Percentiles rank a stretch among this genome's conserved stretches.
Evolutionary conservation across 2,113 vertebrate species (phyloP).

Genomic region (Paramisgurnus dabryanus): DNA sequence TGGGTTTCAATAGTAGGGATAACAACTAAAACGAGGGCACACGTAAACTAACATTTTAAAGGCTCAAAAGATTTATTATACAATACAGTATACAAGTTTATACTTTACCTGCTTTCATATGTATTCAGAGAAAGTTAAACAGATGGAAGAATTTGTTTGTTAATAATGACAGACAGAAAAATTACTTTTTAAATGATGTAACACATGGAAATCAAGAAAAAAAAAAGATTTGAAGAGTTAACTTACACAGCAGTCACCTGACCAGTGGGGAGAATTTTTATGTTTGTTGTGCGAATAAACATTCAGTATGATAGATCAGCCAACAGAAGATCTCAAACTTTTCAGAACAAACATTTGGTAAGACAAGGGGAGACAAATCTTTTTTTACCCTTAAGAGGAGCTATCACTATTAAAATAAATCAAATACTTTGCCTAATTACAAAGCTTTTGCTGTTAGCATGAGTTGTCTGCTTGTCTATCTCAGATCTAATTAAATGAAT

Average conservation of each 20-base stretch:
- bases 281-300: constrained; percentile 59
- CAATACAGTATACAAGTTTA: not conserved
- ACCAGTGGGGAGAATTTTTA: not conserved
- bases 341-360: constrained; percentile 51
- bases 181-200: constrained; percentile 56
- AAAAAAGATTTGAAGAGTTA: constrained; percentile 27
- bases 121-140: constrained; percentile 50
- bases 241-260: constrained; percentile 19
- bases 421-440: constrained; percentile 55
- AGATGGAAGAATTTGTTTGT: constrained; percentile 62
- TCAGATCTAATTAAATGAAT: constrained; percentile 25
- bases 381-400: not conserved
- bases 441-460: not conserved
- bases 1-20: not conserved
- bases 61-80: too few relatives aligned
- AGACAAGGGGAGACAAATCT: constrained; percentile 27
- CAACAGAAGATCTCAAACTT: constrained; percentile 49
- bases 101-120: constrained; percentile 36
- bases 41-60: too few relatives aligned
- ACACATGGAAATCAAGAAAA: constrained; percentile 59
- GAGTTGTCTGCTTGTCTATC: not conserved
- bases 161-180: constrained; percentile 42
- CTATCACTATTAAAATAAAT: constrained; percentile 48
- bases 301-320: constrained; percentile 58
- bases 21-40: too few relatives aligned